Base-by-base conservation (phyloP, 2,888 invertebrate species). In the Drosophila multiciliata region DNA sequence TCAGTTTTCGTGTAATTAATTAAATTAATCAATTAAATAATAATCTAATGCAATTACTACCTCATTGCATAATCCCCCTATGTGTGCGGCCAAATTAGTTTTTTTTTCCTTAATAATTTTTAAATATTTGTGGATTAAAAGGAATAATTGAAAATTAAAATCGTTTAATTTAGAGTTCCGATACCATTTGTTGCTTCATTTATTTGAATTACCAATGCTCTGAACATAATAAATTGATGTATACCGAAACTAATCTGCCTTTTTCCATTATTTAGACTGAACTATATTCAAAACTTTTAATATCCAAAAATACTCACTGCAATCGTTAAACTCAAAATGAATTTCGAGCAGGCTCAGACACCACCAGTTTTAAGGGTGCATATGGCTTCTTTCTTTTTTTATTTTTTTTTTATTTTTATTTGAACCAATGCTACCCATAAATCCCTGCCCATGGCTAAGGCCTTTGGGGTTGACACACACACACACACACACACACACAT, bases 401-500 rank as follows among this genome's bases (percentile, higher is more conserved):
- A 7, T 40, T 11, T 26, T 35, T 0, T 40, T 11, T 26, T 35
- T 0, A 20, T 17, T 29, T n/a, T 40, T 50, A n/a, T 36, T 55
- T 26, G 12, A 59, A 59, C 54, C 77, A 61, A 73, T 68, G 66
- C 68, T 68, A 72, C 52, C 61, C 82, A 87, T 87, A 84, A 84
- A 82, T 85, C 85, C 83, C 60, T 62, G 67, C 40, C 70, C 67
- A 49, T 71, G 66, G 70, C 66, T 53, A 59, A 60, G 72, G 70
- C 63, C 75, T 75, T 83, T 80, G 66, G 87, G 83, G 76, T 73
- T 66, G 57, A 33, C 42, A 49, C 36, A 58, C 15, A 54, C 12
- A 50, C 23, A 32, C 20, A 35, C 17, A 45, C 17, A 54, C 12
- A 58, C 36, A 59, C 17, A 36, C 17, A 33, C 23, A 20, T 23